Percentiles rank a stretch among this genome's conserved stretches.
phyloP scores from a whole-genome alignment of 2,888 invertebrate species.

The Congeria kusceri region DNA sequence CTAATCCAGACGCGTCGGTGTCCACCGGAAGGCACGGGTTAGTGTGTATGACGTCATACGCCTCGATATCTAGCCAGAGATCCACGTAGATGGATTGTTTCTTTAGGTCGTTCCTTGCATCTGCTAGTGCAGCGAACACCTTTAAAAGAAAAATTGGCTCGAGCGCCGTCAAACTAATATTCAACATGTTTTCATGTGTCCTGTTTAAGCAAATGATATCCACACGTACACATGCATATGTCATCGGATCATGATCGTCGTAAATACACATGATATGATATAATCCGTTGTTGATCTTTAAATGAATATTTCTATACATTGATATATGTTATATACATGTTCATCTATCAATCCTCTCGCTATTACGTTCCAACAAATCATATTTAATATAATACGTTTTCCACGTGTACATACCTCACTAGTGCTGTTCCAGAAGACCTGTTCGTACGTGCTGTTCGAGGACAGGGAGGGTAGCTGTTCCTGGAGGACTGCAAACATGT shows the following conservation, averaged over 20 bases:
- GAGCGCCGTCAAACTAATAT: no score
- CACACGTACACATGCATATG: no score
- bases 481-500: constrained; percentile 64
- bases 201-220: no score
- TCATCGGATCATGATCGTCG: no score
- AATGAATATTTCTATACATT: no score
- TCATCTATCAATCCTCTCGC: no score
- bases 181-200: no score
- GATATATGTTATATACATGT: no score
- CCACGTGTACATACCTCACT: constrained; percentile 63
- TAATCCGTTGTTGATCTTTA: no score
- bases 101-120: constrained; percentile 37
- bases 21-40: constrained; percentile 77
- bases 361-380: no score
- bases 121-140: constrained; percentile 59
- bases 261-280: no score
- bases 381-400: no score
- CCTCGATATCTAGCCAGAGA: constrained; percentile 78
- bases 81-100: constrained; percentile 49
- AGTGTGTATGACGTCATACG: constrained; percentile 70
- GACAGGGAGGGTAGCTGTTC: constrained; percentile 58
- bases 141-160: constrained; percentile 31
- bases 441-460: constrained; percentile 66
- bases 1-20: constrained; percentile 65
- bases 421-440: constrained; percentile 76